Percentiles rank a stretch among this genome's conserved stretches.
Evolutionary conservation across 2,888 invertebrate genomes (phyloP).

Genomic region (Pristionchus mayeri): DNA sequence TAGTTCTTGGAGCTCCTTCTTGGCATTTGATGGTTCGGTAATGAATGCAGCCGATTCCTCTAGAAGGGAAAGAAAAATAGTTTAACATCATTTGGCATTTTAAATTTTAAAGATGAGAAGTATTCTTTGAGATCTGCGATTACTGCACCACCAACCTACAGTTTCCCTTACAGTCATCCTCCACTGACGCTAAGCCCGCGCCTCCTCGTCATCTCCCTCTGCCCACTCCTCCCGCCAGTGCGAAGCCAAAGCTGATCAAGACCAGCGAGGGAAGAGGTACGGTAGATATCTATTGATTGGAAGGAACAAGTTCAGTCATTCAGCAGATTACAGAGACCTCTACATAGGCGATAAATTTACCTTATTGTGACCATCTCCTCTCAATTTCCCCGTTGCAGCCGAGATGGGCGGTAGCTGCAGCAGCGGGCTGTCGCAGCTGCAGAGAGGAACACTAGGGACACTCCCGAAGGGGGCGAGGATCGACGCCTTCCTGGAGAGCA

Average conservation of each 20-base stretch:
- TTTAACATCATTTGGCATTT: no score
- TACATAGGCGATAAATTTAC: no score
- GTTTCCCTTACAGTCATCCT: conserved; percentile 16
- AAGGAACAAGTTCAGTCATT: no score
- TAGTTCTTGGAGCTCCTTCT: no score
- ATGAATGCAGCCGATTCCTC: no score
- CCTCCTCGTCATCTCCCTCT: conserved; percentile 58
- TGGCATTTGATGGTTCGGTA: no score
- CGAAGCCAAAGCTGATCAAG: conserved; percentile 71
- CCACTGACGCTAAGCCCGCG: conserved; percentile 42
- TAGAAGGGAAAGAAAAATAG: no score
- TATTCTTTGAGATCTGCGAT: no score
- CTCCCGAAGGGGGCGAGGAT: conserved; percentile 96
- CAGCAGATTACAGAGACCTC: no score
- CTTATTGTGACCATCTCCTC: no score
- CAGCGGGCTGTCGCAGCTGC: conserved; percentile 34
- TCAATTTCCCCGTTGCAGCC: neutral
- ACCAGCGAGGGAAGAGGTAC: neutral
- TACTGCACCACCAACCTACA: neutral
- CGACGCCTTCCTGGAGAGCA: conserved; percentile 94
- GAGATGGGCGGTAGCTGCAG: neutral
- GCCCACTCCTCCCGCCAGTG: conserved; percentile 60
- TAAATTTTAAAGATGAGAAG: no score
- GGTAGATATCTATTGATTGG: no score
- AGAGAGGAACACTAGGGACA: conserved; percentile 83